Evolutionary conservation across 1,140 invertebrate genomes (phyloP).

Genomic region (Papilio dardanus): DNA sequence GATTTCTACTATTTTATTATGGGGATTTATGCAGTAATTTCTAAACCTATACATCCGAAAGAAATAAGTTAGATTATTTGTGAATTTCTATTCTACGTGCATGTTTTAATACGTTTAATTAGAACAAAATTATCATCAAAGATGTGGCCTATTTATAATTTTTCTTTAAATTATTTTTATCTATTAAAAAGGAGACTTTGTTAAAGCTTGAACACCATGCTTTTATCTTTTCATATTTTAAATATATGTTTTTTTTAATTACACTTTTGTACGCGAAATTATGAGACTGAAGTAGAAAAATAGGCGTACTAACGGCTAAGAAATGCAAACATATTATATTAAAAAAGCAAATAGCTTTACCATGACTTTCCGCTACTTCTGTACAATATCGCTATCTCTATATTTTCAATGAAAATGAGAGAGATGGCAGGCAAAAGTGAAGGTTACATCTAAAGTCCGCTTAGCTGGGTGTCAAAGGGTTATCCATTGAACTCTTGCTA

Average conservation of each 20-base stretch:
- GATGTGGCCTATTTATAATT: too few species aligned
- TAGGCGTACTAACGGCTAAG: conserved; percentile 49
- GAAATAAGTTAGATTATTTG: background rate
- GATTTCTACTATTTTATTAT: background rate
- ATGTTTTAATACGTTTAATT: too few species aligned
- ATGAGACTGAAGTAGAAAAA: conserved; percentile 77
- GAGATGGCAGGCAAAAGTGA: background rate
- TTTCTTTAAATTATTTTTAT: too few species aligned
- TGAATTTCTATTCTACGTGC: too few species aligned
- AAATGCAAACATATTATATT: background rate
- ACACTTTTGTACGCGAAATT: conserved; percentile 74
- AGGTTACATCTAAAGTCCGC: too few species aligned
- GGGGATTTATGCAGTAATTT: background rate
- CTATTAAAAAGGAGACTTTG: background rate
- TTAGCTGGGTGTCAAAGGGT: too few species aligned
- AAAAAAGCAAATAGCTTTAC: background rate
- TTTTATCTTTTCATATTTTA: conserved; percentile 41
- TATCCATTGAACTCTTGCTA: too few species aligned
- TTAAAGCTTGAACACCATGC: background rate
- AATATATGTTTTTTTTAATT: conserved; percentile 58
- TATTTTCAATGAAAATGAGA: background rate
- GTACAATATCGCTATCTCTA: background rate
- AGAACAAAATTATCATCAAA: too few species aligned
- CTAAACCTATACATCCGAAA: background rate
- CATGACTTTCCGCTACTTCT: background rate